Evolutionary conservation across 1,140 invertebrate genomes (phyloP), one percentile per base, ranked within the genome.

Genomic region (Aphis gossypii): DNA sequence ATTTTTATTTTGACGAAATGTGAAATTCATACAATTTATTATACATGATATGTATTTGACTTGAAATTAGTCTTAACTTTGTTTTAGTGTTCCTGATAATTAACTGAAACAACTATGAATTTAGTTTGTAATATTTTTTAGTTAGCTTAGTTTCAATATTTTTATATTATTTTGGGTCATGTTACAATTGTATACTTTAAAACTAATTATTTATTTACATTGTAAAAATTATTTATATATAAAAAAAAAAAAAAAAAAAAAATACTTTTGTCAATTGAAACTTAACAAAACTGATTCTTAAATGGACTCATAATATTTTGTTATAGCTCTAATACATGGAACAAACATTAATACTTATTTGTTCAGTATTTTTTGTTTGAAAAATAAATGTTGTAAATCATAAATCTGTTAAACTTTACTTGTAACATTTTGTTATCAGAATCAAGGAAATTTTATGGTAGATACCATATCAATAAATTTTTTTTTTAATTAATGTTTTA

Each of bases 211-310:
- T 60, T 60, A 90, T 35, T 91, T 91, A 46, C 11, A n/a, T 82
- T 92, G 38, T 68, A 91, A 54, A 48, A 82, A 92, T 83, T 82
- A 41, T 91, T 76, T 48, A 25, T 82, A 25, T 83, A 25, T 35
- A 35, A 35, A 48, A 35, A 92, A 76, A 46, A 82, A 60, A 25
- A 25, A 89, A 41, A 41, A 48, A 35, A 92, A 76, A 46, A 82
- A 60, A 25, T 14, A 68, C 54, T 90, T 20, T 90, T 92, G 90
- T 92, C 90, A 92, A 88, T 88, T 88, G 46, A 48, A 92, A 82
- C 46, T 83, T 83, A 92, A 83, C 38, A 92, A 92, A 92, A 76
- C 51, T 25, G 11, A 46, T 82, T 82, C 30, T 51, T 83, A 35
- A 92, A 92, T 76, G 44, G n/a, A 48, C 14, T 83, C 11, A 51